Evolutionary conservation across 2,888 invertebrate species (phyloP).

Genomic region (Melanchra persicariae): DNA sequence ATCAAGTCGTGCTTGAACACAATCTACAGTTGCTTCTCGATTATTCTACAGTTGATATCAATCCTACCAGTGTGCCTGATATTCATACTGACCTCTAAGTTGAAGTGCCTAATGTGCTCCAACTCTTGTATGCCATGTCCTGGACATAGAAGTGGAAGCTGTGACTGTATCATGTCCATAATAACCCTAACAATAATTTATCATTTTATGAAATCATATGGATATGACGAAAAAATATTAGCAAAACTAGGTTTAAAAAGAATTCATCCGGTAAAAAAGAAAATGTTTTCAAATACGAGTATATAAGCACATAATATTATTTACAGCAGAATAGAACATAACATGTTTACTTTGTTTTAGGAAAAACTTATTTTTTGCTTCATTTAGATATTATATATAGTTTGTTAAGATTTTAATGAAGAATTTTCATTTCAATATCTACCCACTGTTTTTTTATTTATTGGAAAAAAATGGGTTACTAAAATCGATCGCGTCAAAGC

Average conservation of each 20-base stretch:
- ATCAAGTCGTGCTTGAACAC: constrained; percentile 81
- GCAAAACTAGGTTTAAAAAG: constrained; percentile 18
- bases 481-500: neutral
- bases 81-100: constrained; percentile 79
- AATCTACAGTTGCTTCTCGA: constrained; percentile 82
- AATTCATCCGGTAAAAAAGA: neutral
- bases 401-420: constrained; percentile 1
- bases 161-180: constrained; percentile 79
- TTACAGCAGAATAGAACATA: neutral
- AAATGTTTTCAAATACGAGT: neutral
- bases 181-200: constrained; percentile 76
- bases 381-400: neutral
- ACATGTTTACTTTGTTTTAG: neutral
- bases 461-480: neutral
- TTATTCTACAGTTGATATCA: constrained; percentile 81
- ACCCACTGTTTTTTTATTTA: neutral
- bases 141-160: constrained; percentile 72
- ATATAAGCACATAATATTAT: neutral
- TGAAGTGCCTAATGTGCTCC: constrained; percentile 82
- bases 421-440: neutral
- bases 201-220: constrained; percentile 77
- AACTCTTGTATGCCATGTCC: constrained; percentile 74
- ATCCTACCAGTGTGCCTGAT: constrained; percentile 83
- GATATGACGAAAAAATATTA: constrained; percentile 73
- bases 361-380: neutral